Base-by-base conservation (phyloP, 2,888 invertebrate species). In the Elaeidobius kamerunicus region DNA sequence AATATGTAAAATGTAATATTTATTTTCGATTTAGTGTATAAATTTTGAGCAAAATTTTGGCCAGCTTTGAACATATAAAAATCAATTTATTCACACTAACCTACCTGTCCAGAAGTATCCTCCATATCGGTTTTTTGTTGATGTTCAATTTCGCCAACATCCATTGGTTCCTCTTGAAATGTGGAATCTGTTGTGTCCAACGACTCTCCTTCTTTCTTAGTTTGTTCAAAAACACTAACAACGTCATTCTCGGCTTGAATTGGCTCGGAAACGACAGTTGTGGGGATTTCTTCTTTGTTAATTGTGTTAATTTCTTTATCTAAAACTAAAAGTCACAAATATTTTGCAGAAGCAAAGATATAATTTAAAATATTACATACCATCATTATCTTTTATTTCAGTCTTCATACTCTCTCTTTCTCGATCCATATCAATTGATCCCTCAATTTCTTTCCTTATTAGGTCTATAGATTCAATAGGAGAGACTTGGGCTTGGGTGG, bases 401-500 rank as follows among this genome's bases (percentile, higher is more conserved):
- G 39, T 18, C 9, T 32, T 40, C 15, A 20, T 38, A 32, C 5
- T 19, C 16, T 45, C 30, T 12, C 30, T 28, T 18, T 44, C 30
- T 4, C n/a, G 30, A 11, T 20, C 32, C 1, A 15, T 27, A 7
- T 36, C 18, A 17, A 32, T 34, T 12, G 42, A 32, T 5, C 40
- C 39, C n/a, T 71, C 67, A 20, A 72, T 71, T 60, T 72, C 73
- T 59, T 69, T 65, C 55, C 73, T 71, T 38, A 74, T 74, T 69
- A 73, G 67, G 58, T 74, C 74, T 16, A 74, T 74, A 1, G 73
- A 72, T 61, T 74, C 74, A 6, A 69, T 69, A 9, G 67, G 67
- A 3, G 65, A 49, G 27, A 67, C 65, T 9, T 54, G 54, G 1
- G 61, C 55, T 40, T 57, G 61, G 9, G 52, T 52, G 3, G 56